Evolutionary conservation across 1,140 invertebrate genomes (phyloP).

Genomic region (Pseudomyrmex flavicornis): DNA sequence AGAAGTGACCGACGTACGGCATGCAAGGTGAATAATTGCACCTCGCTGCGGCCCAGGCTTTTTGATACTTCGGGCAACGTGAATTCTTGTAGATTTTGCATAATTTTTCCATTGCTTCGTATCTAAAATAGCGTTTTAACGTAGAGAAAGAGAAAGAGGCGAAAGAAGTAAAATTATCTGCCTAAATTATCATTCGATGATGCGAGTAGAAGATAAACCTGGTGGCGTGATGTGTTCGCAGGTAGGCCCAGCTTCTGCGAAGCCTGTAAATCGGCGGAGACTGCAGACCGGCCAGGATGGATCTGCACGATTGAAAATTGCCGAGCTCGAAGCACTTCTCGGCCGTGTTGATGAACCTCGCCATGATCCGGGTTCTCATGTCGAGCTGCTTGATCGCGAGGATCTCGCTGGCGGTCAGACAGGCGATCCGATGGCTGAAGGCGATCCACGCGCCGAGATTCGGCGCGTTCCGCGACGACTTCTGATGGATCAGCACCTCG

Average conservation of each 20-base stretch:
- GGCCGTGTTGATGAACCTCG: conserved; percentile 85
- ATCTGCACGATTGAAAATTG: conserved; percentile 86
- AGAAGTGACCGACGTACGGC: conserved; percentile 84
- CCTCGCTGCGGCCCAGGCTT: conserved; percentile 79
- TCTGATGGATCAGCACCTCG: conserved; percentile 81
- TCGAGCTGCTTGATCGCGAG: conserved; percentile 79
- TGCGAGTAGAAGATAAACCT: conserved; percentile 67
- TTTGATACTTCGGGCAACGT: conserved; percentile 77
- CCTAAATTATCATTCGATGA: background rate
- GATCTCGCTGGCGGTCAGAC: conserved; percentile 85
- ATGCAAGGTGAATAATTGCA: conserved; percentile 78
- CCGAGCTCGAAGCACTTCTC: conserved; percentile 84
- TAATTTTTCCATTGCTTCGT: conserved; percentile 84
- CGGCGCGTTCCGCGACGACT: conserved; percentile 84
- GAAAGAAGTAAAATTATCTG: background rate
- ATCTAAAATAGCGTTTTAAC: conserved; percentile 66
- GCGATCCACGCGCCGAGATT: conserved; percentile 85
- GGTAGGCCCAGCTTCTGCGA: conserved; percentile 84
- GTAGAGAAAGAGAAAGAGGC: too few relatives aligned
- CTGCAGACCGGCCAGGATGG: conserved; percentile 86
- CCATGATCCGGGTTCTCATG: conserved; percentile 84
- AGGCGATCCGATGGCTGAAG: conserved; percentile 86
- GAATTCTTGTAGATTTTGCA: conserved; percentile 83
- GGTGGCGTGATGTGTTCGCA: conserved; percentile 84
- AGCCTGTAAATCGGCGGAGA: conserved; percentile 85